A percentile compares a stretch with the other conserved stretches of the same genome.
Evolutionary conservation across 2,888 invertebrate species (phyloP).

Genomic region (Heliconius ethilla): DNA sequence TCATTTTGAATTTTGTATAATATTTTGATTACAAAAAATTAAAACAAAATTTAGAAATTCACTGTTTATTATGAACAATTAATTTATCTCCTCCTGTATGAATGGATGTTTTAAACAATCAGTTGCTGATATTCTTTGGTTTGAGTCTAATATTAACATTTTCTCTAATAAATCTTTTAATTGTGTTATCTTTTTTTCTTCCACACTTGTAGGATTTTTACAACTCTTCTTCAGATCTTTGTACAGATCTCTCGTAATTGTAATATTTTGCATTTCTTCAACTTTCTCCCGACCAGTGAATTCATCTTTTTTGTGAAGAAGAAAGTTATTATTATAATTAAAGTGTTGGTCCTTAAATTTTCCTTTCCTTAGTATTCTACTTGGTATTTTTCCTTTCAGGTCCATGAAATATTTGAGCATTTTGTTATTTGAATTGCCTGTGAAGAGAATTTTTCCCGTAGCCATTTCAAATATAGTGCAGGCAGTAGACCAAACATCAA

Average conservation of each 20-base stretch:
- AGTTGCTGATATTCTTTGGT: constrained; percentile 92
- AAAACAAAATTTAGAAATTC: background rate
- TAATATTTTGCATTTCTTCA: constrained; percentile 93
- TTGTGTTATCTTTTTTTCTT: constrained; percentile 93
- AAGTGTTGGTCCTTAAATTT: constrained; percentile 98
- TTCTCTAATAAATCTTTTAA: constrained; percentile 96
- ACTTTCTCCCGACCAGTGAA: constrained; percentile 98
- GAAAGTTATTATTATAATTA: constrained; percentile 96
- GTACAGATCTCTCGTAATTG: constrained; percentile 90
- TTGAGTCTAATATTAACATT: constrained; percentile 93
- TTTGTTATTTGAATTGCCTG: constrained; percentile 98
- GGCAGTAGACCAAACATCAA: constrained; percentile 99
- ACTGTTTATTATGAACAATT: constrained; percentile 47
- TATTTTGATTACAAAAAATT: background rate
- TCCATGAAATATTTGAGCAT: constrained; percentile 99
- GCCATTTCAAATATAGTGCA: constrained; percentile 98
- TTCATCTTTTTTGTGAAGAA: constrained; percentile 98
- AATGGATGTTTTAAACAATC: constrained; percentile 96
- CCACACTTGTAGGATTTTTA: constrained; percentile 90
- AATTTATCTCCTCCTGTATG: constrained; percentile 80
- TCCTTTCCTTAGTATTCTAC: constrained; percentile 95
- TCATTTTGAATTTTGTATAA: background rate
- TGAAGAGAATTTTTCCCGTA: constrained; percentile 98
- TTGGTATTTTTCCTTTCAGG: constrained; percentile 97
- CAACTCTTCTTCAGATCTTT: constrained; percentile 92